Conservation (phyloP, 2,888 invertebrate genomes). For the Plebejus melissa region DNA sequence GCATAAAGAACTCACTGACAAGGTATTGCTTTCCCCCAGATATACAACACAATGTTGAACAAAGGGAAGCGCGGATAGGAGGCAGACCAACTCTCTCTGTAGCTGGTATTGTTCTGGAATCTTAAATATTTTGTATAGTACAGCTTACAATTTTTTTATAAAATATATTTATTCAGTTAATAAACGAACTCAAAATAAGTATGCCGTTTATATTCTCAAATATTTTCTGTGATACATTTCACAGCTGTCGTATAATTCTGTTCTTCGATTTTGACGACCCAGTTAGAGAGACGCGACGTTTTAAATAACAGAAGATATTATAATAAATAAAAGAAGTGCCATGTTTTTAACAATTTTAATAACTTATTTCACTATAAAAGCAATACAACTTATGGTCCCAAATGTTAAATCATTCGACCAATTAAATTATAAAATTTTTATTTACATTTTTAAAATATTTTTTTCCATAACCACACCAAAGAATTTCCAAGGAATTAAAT, state of each 20-base stretch:
- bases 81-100: background rate
- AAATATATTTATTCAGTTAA: background rate
- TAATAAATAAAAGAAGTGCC: background rate
- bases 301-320: too few species aligned
- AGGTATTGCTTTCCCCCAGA: conserved; percentile 37
- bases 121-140: background rate
- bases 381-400: conserved; percentile 33
- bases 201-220: background rate
- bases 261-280: too few species aligned
- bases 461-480: background rate
- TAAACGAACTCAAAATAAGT: background rate
- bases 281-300: too few species aligned
- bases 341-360: conserved; percentile 32
- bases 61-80: conserved; percentile 34
- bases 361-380: conserved; percentile 30
- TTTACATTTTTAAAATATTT: conserved; percentile 28
- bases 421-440: conserved; percentile 22
- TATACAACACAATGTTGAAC: conserved; percentile 46
- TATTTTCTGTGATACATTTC: too few species aligned
- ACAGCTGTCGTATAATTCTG: too few species aligned
- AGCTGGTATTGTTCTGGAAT: background rate
- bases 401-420: conserved; percentile 34
- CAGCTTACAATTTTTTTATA: background rate
- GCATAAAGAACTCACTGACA: background rate
- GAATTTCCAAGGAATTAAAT: conserved; percentile 20